A percentile compares a stretch with the other conserved stretches of the same genome.
These are phyloP conservation scores for Chaetophractus vellerosus DNA, from an alignment of 2,797 vertebrate species.

Conservation along the genomic window DNA sequence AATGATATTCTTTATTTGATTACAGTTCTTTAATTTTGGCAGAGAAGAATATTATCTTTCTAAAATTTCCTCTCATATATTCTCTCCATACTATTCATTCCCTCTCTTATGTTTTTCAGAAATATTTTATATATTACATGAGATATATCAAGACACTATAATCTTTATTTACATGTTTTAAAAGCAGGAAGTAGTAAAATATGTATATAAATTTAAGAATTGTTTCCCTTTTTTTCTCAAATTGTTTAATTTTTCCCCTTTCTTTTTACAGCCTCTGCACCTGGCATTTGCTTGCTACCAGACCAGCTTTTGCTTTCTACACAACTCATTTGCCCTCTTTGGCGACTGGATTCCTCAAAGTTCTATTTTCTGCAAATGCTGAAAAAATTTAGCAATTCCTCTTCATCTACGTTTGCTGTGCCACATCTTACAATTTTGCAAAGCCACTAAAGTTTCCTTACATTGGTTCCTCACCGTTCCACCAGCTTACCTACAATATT, in stretches of 20 bases:
- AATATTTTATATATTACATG: not conserved
- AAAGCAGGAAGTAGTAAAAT: not conserved
- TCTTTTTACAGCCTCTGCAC: slow-evolving; percentile 38
- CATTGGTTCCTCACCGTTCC: not conserved
- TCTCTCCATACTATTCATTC: not conserved
- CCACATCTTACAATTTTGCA: not conserved
- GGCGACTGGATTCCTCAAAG: slow-evolving; percentile 35
- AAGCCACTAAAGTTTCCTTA: not conserved
- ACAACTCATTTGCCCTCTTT: slow-evolving; percentile 5
- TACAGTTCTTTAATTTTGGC: slow-evolving; percentile 44
- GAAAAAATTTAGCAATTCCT: not conserved
- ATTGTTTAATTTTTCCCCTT: not conserved
- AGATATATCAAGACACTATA: not conserved
- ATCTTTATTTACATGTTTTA: not conserved
- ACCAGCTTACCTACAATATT: not conserved
- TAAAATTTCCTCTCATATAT: slow-evolving; percentile 40
- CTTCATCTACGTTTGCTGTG: not conserved
- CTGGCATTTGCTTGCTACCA: slow-evolving; percentile 6
- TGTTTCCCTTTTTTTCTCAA: not conserved
- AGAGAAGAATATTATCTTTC: not conserved
- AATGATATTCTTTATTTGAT: not conserved
- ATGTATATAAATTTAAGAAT: not conserved
- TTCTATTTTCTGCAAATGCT: not conserved
- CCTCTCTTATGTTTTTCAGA: not conserved
- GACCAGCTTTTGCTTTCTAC: slow-evolving; percentile 61